Conservation (phyloP, 1,140 invertebrate genomes). For the Euwallacea fornicatus region DNA sequence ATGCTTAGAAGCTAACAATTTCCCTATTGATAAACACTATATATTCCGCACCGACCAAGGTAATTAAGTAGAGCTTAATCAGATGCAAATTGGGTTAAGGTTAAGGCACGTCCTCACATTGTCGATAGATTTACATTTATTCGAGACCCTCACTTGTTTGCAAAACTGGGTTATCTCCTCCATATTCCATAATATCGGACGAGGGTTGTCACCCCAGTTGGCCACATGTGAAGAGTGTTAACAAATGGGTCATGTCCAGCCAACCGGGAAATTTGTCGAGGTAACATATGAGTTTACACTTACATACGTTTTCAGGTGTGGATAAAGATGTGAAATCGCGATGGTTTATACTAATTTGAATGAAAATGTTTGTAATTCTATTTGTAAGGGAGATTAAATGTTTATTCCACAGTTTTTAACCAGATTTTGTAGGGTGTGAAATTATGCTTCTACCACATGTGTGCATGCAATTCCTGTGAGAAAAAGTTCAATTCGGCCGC, state of each 20-base stretch:
- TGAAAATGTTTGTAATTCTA: no score
- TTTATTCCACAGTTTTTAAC: no score
- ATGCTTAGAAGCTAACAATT: no score
- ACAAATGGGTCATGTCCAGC: constrained; percentile 7
- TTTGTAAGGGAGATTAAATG: no score
- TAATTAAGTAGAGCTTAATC: neutral
- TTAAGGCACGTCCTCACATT: constrained; percentile 1
- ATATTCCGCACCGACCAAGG: no score
- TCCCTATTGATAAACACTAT: no score
- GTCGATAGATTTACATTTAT: neutral
- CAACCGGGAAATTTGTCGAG: neutral
- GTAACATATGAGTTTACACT: constrained; percentile 14
- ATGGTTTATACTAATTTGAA: neutral
- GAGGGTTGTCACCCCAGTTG: constrained; percentile 1
- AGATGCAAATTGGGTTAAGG: constrained; percentile 5
- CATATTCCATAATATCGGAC: neutral
- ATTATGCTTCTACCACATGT: no score
- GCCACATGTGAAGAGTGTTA: constrained; percentile 2
- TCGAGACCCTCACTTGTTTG: constrained; percentile 1
- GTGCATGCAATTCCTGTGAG: no score
- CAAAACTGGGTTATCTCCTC: constrained; percentile 3
- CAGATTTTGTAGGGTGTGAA: no score
- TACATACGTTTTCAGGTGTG: constrained; percentile 11
- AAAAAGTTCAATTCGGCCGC: no score
- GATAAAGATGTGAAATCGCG: neutral